Base-by-base conservation (phyloP, 1,140 invertebrate species). In the Andrena cerasifolii region DNA sequence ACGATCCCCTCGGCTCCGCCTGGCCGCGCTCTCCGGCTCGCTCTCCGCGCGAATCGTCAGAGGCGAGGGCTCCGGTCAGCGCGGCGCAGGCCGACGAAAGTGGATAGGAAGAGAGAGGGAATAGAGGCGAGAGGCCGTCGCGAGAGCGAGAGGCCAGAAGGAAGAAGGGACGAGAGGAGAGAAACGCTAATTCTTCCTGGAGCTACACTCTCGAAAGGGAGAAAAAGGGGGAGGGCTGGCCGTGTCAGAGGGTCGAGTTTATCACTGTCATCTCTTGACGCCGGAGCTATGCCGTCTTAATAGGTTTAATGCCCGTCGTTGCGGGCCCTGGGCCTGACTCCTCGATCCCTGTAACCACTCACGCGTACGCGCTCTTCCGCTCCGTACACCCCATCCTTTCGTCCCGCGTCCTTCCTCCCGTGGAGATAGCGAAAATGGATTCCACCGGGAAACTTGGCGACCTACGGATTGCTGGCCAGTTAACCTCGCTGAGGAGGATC, bases 181-280 rank as follows among this genome's bases (percentile, higher is more conserved):
- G 74, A 82, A 66, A 80, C 86, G 79, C 56, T 83, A 87, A 89
- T 87, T 88, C 84, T 80, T 87, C 78, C 76, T 79, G 71, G 83
- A 82, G 83, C 78, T 84, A 68, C 78, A 86, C 62, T 74, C 79
- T 26, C 45, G 36, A 14, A n/a, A 7, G 31, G 14, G 21, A 18
- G 33, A 59, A 26, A 45, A 51, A 62, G 70, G 56, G 66, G 28
- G 76, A 85, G 84, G 78, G 65, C 85, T 71, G 81, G 58, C 78
- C 74, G 79, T 89, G 87, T 89, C 89, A 86, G 85, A 86, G 85
- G 87, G 85, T 83, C 86, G 85, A 86, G 87, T 88, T 89, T 90
- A 89, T 90, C 88, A 88, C 86, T 89, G 88, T 89, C 89, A 89
- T 89, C 88, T 90, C 75, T 82, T 89, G 84, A 89, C 84, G 87